A percentile compares a stretch with the other conserved stretches of the same genome.
Conservation (phyloP, 2,797 vertebrate species). For the Hafferia zeledoni region DNA sequence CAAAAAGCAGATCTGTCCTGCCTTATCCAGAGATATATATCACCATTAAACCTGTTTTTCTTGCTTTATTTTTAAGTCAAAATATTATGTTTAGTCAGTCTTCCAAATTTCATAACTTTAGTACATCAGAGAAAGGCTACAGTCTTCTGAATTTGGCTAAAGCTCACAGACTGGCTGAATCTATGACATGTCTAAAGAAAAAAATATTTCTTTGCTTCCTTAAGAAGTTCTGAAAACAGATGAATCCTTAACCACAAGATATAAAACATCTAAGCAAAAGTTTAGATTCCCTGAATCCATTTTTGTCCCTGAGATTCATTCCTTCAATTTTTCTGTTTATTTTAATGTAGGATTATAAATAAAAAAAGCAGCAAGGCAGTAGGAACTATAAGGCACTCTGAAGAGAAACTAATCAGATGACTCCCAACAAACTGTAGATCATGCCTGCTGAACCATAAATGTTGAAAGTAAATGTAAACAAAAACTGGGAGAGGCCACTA, state of each 20-base stretch:
- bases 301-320: background rate
- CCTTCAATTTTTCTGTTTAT: background rate
- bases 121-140: background rate
- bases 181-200: background rate
- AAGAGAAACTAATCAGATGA: constrained; percentile 17
- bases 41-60: background rate
- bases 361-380: constrained; percentile 35
- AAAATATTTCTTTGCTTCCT: background rate
- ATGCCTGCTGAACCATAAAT: constrained; percentile 32
- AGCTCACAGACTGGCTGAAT: background rate
- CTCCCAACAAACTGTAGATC: constrained; percentile 36
- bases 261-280: background rate
- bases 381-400: background rate
- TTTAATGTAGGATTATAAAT: background rate
- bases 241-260: background rate
- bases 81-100: background rate
- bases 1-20: background rate
- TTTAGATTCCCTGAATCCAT: background rate
- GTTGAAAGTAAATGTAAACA: constrained; percentile 53
- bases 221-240: background rate
- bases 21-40: background rate
- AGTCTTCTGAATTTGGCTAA: background rate
- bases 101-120: background rate
- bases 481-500: constrained; percentile 44
- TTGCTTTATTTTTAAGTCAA: background rate